Evolutionary conservation across 2,113 vertebrate species (phyloP).

Genomic region (Rhipidura dahli): DNA sequence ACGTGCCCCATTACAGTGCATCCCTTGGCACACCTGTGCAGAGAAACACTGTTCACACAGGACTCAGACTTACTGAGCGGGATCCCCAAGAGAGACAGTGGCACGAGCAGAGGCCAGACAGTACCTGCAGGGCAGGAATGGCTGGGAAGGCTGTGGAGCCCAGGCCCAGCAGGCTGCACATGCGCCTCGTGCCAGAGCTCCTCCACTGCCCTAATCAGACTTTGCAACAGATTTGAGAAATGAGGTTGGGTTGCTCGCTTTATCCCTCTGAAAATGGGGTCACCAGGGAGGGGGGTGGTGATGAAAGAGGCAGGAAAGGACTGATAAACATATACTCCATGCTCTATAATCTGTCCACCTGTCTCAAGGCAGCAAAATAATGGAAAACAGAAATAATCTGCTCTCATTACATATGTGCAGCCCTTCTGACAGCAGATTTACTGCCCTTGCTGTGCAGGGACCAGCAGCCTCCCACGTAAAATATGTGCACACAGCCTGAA

Average conservation of each 20-base stretch:
- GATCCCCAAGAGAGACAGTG: not conserved
- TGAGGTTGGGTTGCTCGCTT: conserved; percentile 2
- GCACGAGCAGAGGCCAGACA: not conserved
- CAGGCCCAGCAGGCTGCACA: not conserved
- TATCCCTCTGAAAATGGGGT: conserved; percentile 52
- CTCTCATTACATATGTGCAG: not conserved
- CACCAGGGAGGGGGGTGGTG: not conserved
- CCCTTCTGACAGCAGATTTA: not conserved
- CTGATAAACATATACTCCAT: not conserved
- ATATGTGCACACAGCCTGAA: not conserved
- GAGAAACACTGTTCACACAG: fast-evolving
- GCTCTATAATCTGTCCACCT: conserved; percentile 31
- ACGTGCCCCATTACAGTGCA: fast-evolving
- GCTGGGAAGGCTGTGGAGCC: not conserved
- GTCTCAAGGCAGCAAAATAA: conserved; percentile 13
- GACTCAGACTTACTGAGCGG: fast-evolving
- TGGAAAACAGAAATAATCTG: conserved; percentile 23
- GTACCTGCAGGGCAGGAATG: not conserved
- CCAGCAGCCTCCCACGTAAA: not conserved
- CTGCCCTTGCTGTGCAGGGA: not conserved
- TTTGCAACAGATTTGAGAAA: conserved; percentile 16
- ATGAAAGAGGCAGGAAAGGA: not conserved
- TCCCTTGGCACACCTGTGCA: fast-evolving
- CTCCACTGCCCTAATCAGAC: not conserved
- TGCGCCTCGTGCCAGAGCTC: fast-evolving